Evolutionary conservation across 2,113 vertebrate species (phyloP), one percentile per base, ranked within the genome.

Genomic region (Zosterops pallidus): DNA sequence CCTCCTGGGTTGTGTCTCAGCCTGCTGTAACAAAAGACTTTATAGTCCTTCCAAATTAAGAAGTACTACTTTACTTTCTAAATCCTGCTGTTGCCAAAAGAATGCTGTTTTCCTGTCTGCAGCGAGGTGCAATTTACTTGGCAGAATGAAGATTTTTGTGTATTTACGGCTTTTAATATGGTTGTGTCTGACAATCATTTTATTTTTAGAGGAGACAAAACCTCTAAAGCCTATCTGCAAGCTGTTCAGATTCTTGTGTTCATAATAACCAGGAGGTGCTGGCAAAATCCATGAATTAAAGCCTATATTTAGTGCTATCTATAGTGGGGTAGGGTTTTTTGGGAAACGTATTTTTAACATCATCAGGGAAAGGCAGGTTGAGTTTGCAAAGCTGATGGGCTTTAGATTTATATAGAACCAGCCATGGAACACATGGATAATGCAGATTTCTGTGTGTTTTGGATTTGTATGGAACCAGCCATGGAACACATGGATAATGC

Each of bases 171-270:
- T 87, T 94, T 90, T 93, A 81, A 77, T 92, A 29, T 59, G 42
- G 76, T 83, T 89, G 17, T 47, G 42, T 83, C 86, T 94, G 92
- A 95, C 89, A 95, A 75, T 95, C 83, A 88, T 84, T 77, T 92
- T 91, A 87, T 92, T 96, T 96, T 91, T 91, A 80, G 82, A 44
- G 72, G 67, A 96, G 77, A 55, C 64, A 86, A 94, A 91, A 90
- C 50, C 33, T 89, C 71, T 80, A 52, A 84, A 95, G 77, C 69
- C 62, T 53, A 17, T 85, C 55, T 86, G 31, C 76, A 94, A 90
- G 85, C 88, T 96, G 72, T 83, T 94, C 71, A 71, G 52, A 57
- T 89, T 96, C 69, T 78, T 6, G 2, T 92, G 4, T 87, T 95
- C 72, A 78, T 92, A 93, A 93, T 95, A 96, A 90, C 42, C 60